phyloP scores from a whole-genome alignment of 2,888 invertebrate species.

The Euproctis similis region DNA sequence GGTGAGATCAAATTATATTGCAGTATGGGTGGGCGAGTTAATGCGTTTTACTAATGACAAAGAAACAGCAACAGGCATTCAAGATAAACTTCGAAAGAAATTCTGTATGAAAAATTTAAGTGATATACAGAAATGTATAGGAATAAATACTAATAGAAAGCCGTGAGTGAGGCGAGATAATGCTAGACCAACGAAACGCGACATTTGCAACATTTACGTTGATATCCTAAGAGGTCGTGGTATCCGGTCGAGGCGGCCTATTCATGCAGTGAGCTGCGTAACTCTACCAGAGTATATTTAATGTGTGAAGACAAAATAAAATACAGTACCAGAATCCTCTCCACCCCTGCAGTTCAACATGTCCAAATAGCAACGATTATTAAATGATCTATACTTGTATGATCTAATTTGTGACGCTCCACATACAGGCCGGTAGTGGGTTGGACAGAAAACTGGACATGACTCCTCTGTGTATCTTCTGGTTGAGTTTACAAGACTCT shows the following conservation, averaged over 20 bases:
- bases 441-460: conserved; percentile 58
- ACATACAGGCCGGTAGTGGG: conserved; percentile 55
- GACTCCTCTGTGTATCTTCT: conserved; percentile 46
- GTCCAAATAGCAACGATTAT: conserved; percentile 53
- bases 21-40: conserved; percentile 2
- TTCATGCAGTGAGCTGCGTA: no score
- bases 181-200: no score
- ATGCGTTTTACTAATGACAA: conserved; percentile 8
- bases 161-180: no score
- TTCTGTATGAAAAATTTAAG: conserved; percentile 14
- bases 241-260: no score
- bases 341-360: conserved; percentile 60
- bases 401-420: conserved; percentile 37
- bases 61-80: no score
- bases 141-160: background rate
- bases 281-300: no score
- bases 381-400: conserved; percentile 49
- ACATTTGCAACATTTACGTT: no score
- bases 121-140: conserved; percentile 8
- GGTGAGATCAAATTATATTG: background rate
- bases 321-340: conserved; percentile 28
- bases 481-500: conserved; percentile 23
- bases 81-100: conserved; percentile 1
- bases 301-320: no score
- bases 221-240: no score